Base-by-base conservation (phyloP, 1,140 invertebrate genomes). In the Aphelinus atriplicis region DNA sequence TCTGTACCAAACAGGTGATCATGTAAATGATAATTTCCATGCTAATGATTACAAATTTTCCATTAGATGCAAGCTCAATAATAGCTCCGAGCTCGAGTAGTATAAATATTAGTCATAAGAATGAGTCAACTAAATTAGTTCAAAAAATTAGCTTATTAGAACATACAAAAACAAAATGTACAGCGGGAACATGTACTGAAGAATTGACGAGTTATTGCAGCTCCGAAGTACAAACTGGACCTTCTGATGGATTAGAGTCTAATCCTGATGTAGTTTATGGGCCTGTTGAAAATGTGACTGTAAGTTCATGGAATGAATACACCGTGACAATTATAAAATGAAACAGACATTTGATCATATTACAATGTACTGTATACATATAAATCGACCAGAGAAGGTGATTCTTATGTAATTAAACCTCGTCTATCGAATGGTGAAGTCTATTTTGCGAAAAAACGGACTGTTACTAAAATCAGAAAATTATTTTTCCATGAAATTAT, bases 221-320 rank as follows among this genome's bases (percentile, higher is more conserved):
- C 47, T 75, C 78, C 1, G 85, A 87, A 78, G 86, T 87, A 1
- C 87, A 88, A 80, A 87, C 87, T 45, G 77, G 71, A 26, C 83
- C 83, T 7, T 84, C 78, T 48, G 84, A 86, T 46, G 70, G 79
- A 58, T 71, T 63, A 6, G 84, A 84, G 67, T 83, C 72, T 9
- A 84, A 83, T 62, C 78, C 81, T 7, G 80, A 84, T 66, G 62
- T 66, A 66, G 83, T 83, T 61, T 81, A 84, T 47, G 84, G 84
- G 55, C 85, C 86, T 48, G 81, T 88, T 69, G 81, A 86, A 75
- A 87, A 88, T 82, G 77, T 88, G 3, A 87, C 85, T 75, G 86
- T 88, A 81, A 82, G 80, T 81, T 71, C 64, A 60, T 61, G 48
- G 7, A 45, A 53, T 6, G 9, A 53, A 51, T 26, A 26, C 26